Evolutionary conservation across 2,797 vertebrate genomes (phyloP), one percentile per base, ranked within the genome.

Genomic region (Lepidocolaptes lacrymiger): DNA sequence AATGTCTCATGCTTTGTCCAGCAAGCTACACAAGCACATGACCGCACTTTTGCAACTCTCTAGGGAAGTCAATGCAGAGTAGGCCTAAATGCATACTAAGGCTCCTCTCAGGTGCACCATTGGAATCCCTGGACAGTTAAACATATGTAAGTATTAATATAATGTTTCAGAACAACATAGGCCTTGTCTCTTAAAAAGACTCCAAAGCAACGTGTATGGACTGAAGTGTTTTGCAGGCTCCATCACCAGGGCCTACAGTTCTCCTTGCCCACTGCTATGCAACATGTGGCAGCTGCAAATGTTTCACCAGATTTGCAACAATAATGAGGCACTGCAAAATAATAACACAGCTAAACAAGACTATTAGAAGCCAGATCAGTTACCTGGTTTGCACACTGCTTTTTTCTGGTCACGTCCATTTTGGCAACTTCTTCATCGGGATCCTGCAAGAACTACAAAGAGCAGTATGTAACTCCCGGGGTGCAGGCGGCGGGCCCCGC

Each of bases 341-440:
- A 86, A 26, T 5, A 18, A 13, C 0, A 36, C 13, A 6, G 6
- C 55, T 58, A n/a, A 59, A 4, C 2, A 32, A 32, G 5, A 17
- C 3, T 9, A 56, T 6, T 23, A 5, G 5, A 46, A 49, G 16
- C 7, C 28, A 30, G 26, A 14, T 21, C 0, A 1, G 24, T 92
- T 97, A 99, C 99, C 99, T 98, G 97, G 37, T 64, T 93, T 34
- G 98, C 97, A 22, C 97, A 97, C 19, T 98, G 98, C 93, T 98
- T 99, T 97, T 98, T 99, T 91, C 95, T 98, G 0, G 97, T 98
- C 98, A 98, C 97, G 91, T 98, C 97, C 41, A 96, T 90, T 66
- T 98, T 98, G 30, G 98, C 96, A 58, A 98, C 76, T 95, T 99
- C 99, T 91, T 99, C 99, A 78, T 99, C 99, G 4, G 98, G 97